phyloP scores from a whole-genome alignment of 37 sponge, comb jelly and placozoan genomes.

The Chondrilla cf. caribensis region DNA sequence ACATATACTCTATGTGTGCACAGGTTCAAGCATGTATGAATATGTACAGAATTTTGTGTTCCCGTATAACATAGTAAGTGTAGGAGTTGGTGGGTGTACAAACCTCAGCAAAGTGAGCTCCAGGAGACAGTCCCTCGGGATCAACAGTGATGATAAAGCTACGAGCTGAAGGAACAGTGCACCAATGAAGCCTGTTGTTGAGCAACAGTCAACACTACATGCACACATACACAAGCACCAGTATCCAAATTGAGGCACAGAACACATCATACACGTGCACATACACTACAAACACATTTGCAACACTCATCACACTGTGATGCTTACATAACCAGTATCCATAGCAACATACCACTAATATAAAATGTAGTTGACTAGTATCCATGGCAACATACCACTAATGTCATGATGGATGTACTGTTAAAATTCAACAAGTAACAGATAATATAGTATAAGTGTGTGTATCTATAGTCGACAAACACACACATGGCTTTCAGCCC shows the following conservation, averaged over 20 bases:
- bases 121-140: slow-evolving; percentile 48
- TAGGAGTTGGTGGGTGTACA: not conserved
- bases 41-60: not conserved
- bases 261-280: not conserved
- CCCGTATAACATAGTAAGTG: slow-evolving; percentile 51
- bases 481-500: too few relatives aligned
- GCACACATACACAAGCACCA: not conserved
- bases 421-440: too few relatives aligned
- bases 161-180: slow-evolving; percentile 39
- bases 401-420: too few relatives aligned
- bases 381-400: too few relatives aligned
- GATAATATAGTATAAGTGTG: too few relatives aligned
- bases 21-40: too few relatives aligned
- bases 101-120: slow-evolving; percentile 89
- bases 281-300: not conserved
- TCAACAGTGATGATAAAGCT: slow-evolving; percentile 71
- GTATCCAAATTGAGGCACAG: not conserved
- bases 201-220: slow-evolving; percentile 45
- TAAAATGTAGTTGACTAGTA: too few relatives aligned
- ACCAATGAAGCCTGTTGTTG: slow-evolving; percentile 49
- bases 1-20: not conserved
- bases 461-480: too few relatives aligned
- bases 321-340: too few relatives aligned
- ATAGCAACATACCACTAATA: too few relatives aligned
- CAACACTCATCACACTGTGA: too few relatives aligned